Base-by-base conservation (phyloP, 2,888 invertebrate species). In the Melinaea marsaeus region DNA sequence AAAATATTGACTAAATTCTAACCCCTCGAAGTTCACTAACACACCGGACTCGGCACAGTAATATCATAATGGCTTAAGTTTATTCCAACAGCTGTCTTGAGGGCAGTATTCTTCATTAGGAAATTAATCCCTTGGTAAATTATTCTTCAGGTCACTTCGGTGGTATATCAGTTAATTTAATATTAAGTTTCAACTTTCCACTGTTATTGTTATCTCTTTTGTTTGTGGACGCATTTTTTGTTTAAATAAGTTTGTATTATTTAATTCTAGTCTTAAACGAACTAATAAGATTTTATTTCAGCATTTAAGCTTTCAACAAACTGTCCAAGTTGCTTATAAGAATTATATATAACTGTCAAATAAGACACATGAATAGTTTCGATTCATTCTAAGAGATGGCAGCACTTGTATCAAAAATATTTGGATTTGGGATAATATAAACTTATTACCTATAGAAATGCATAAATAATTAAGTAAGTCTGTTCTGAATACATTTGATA, bases 91-190 rank as follows among this genome's bases (percentile, higher is more conserved):
- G 84, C 79, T 81, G 81, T 77, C 87, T 77, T 67, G 89, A 85
- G 89, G 75, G 83, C 77, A 88, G 80, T 87, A 84, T 78, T 88
- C 87, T 88, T 88, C 88, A 89, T 90, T 90, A 90, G 78, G 72
- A 74, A 76, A 77, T 75, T 82, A 81, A 83, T 78, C 81, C 84
- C 75, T 79, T 73, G 78, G 79, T 87, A 84, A 87, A 88, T 88
- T 87, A 89, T 88, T 87, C 88, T 88, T 88, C 75, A 78, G 89
- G 90, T 89, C 89, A 88, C 89, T 88, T 86, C 73, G 85, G 87
- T 80, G 80, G 86, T 84, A 84, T 87, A 88, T 85, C 80, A 85
- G 84, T 82, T 86, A 88, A 88, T 88, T 89, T 87, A 88, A 88
- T 86, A 80, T 80, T 71, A 85, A 51, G 6, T 48, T 13, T 4